phyloP scores from a whole-genome alignment of 1,140 invertebrate species.

The Brachionus koreanus region DNA sequence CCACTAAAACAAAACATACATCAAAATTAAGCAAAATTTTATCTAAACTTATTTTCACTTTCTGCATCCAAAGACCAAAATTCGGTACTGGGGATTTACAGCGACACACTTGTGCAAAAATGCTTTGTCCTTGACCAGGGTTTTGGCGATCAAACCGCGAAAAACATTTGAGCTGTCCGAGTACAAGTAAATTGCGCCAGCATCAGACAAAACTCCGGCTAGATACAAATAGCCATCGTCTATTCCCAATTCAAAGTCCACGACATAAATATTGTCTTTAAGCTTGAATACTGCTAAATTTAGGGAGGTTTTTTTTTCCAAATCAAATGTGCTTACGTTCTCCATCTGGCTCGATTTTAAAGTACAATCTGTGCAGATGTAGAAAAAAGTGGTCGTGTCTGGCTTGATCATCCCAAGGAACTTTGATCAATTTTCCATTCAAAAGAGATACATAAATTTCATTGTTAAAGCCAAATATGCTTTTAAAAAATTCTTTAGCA shows the following conservation, averaged over 20 bases:
- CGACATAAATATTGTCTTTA: slow-evolving; percentile 16
- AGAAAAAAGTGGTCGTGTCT: slow-evolving; percentile 43
- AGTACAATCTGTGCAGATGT: slow-evolving; percentile 20
- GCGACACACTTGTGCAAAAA: slow-evolving; percentile 32
- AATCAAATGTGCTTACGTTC: background rate
- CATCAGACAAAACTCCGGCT: slow-evolving; percentile 25
- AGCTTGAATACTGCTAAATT: slow-evolving; percentile 29
- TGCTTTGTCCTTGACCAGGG: background rate
- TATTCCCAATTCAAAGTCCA: slow-evolving; percentile 23
- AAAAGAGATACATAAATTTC: slow-evolving; percentile 26
- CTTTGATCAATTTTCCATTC: slow-evolving; percentile 37
- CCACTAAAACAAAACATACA: background rate
- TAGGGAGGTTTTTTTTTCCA: background rate
- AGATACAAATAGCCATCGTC: slow-evolving; percentile 28
- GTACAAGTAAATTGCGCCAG: slow-evolving; percentile 18
- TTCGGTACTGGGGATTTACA: slow-evolving; percentile 5
- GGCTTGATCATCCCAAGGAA: slow-evolving; percentile 32
- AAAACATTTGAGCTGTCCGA: slow-evolving; percentile 16
- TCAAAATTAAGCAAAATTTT: background rate
- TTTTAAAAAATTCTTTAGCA: background rate
- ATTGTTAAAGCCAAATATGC: slow-evolving; percentile 22
- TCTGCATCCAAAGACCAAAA: slow-evolving; percentile 31
- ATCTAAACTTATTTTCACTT: background rate
- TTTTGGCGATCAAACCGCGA: slow-evolving; percentile 25
- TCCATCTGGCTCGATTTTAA: slow-evolving; percentile 32